Evolutionary conservation across 2,797 vertebrate species (phyloP), one percentile per base, ranked within the genome.

Genomic region (Coendou prehensilis): DNA sequence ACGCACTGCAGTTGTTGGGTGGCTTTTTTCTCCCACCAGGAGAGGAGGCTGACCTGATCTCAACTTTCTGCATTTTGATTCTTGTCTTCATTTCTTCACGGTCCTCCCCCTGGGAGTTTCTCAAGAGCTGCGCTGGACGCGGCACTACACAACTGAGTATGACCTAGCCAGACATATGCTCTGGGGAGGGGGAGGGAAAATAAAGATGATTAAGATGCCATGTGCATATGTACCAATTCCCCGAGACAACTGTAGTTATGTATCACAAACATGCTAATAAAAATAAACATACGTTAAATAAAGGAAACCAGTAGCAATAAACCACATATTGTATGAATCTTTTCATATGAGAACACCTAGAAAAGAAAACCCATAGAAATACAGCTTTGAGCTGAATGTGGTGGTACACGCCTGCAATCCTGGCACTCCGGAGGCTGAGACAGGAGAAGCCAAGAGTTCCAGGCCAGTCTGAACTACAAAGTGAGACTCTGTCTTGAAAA

Each of bases 251-350:
- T 69, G 33, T 33, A 37, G 18, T 18, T 69, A 20, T 8, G 64
- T 3, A 20, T 20, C 64, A 69, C 64, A 69, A 69, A n/a, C 33
- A 69, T 69, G 64, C 64, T 67, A 67, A 67, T 67, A 67, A 67
- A 67, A 33, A 33, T 63, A 64, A 61, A 69, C 17, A 67, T 17
- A n/a, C 2, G 30, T 22, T 23, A 57, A 86, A 69, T 50, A 33
- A 94, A 82, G 45, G 37, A 76, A 89, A n/a, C 15, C 57, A 88
- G 54, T 37, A 41, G 86, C 80, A 85, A 82, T 71, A 93, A 30
- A 79, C 37, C 7, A 30, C 18, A n/a, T n/a, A 64, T 18, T 18
- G 30, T 67, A 33, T 63, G 61, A 30, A 33, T 64, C 63, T 69
- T 69, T 69, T n/a, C 7, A 37, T 69, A 67, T 69, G 37, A 69